Conservation (phyloP, 2,888 invertebrate genomes). For the Noctua janthe region DNA sequence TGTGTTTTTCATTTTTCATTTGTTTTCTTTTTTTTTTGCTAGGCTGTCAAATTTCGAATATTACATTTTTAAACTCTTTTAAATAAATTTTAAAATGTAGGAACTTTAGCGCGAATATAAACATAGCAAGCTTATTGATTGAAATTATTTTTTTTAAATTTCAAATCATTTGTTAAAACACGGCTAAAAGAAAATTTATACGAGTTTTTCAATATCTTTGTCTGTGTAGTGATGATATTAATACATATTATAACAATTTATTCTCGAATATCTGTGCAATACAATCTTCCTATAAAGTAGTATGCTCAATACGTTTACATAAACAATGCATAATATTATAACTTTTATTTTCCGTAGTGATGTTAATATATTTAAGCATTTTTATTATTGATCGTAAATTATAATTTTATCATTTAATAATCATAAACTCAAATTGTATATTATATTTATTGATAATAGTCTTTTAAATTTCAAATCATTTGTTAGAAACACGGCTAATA, state of each 20-base stretch:
- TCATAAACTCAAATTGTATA: neutral
- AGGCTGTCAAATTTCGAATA: conserved; percentile 14
- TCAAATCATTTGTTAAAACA: conserved; percentile 19
- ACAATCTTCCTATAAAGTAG: neutral
- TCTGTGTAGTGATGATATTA: conserved; percentile 32
- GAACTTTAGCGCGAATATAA: conserved; percentile 32
- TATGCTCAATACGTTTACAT: neutral
- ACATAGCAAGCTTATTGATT: conserved; percentile 7
- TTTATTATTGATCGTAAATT: no score
- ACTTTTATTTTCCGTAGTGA: conserved; percentile 2
- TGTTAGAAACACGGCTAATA: conserved; percentile 3
- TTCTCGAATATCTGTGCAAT: conserved; percentile 18
- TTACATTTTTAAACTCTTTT: neutral
- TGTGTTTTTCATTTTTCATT: conserved; percentile 49
- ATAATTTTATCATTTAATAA: neutral
- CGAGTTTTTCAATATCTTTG: conserved; percentile 20
- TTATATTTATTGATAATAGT: neutral
- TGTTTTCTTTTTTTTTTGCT: conserved; percentile 42
- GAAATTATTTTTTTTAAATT: conserved; percentile 31
- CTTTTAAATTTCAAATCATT: conserved; percentile 18
- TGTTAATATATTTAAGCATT: neutral
- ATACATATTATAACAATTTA: conserved; percentile 4
- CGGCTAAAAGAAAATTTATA: conserved; percentile 2
- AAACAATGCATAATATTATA: conserved; percentile 36
- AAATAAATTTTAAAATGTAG: neutral